Evolutionary conservation across 2,888 invertebrate genomes (phyloP).

Genomic region (Epinotia brunnichana): DNA sequence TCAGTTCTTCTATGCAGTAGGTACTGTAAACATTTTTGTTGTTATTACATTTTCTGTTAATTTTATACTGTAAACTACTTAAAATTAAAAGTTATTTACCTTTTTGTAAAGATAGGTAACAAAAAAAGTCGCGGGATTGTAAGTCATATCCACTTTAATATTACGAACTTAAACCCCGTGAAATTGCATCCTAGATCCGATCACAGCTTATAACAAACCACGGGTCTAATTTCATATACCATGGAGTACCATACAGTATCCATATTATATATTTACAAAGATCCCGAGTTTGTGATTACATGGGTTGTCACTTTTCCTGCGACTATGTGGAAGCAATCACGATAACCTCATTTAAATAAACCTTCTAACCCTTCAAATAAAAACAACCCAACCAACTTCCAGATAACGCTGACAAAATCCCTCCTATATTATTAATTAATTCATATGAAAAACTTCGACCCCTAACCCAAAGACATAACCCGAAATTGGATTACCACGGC

Average conservation of each 20-base stretch:
- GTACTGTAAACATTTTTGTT: no score
- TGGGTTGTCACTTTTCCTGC: slow-evolving; percentile 25
- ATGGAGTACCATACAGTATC: background rate
- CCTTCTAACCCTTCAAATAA: slow-evolving; percentile 18
- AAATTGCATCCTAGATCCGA: no score
- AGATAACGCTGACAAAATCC: slow-evolving; percentile 47
- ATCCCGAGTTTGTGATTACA: background rate
- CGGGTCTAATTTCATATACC: background rate
- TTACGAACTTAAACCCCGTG: no score
- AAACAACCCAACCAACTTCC: slow-evolving; percentile 29
- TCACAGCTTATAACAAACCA: background rate
- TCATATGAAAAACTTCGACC: slow-evolving; percentile 67
- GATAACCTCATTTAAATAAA: slow-evolving; percentile 25
- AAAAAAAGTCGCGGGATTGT: no score
- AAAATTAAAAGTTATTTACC: no score
- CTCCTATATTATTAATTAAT: slow-evolving; percentile 75
- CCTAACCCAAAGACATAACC: slow-evolving; percentile 80
- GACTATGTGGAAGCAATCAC: slow-evolving; percentile 20
- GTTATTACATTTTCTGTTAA: no score
- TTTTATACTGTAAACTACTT: no score
- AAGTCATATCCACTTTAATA: no score
- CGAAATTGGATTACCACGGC: slow-evolving; percentile 81
- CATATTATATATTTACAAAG: background rate
- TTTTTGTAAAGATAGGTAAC: no score
- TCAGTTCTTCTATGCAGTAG: no score